Conservation (phyloP, 2,797 vertebrate species). For the Takifugu ocellatus region DNA sequence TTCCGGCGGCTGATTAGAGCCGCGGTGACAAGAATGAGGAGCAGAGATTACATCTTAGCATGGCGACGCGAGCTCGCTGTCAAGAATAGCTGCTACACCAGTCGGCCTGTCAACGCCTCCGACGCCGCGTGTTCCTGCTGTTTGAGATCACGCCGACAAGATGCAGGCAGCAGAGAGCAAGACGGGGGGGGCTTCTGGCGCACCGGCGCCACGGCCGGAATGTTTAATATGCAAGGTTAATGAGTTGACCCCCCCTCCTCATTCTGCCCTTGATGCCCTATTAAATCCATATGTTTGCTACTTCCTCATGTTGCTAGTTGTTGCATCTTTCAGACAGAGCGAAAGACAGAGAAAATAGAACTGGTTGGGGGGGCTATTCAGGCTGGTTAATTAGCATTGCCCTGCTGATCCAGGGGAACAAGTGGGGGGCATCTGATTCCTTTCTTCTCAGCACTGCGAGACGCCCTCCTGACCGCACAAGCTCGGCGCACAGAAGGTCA, state of each 20-base stretch:
- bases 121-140: slow-evolving; percentile 46
- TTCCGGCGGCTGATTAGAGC: slow-evolving; percentile 46
- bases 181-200: slow-evolving; percentile 10
- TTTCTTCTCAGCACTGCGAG: slow-evolving; percentile 55
- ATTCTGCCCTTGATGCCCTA: slow-evolving; percentile 27
- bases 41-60: slow-evolving; percentile 33
- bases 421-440: slow-evolving; percentile 61
- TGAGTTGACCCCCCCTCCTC: slow-evolving; percentile 44
- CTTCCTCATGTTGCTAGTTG: slow-evolving; percentile 26
- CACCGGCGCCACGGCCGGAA: slow-evolving; percentile 27
- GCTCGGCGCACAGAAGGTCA: slow-evolving; percentile 51
- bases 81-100: slow-evolving; percentile 27
- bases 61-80: slow-evolving; percentile 22
- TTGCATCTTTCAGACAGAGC: slow-evolving; percentile 11
- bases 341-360: slow-evolving; percentile 13
- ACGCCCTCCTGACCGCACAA: slow-evolving; percentile 48
- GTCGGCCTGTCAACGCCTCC: slow-evolving; percentile 35
- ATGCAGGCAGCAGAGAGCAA: slow-evolving; percentile 40
- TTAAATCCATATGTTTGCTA: slow-evolving; percentile 46
- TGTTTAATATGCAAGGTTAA: slow-evolving; percentile 48
- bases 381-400: slow-evolving; percentile 67
- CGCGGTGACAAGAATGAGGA: slow-evolving; percentile 24
- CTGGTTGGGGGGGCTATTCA: slow-evolving; percentile 38
- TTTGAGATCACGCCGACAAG: slow-evolving; percentile 4
- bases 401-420: slow-evolving; percentile 54